Percentiles rank a stretch among this genome's conserved stretches.
These are phyloP conservation scores for Trachymyrmex cornetzi DNA, from an alignment of 1,140 invertebrate genomes.

Conservation along the genomic window DNA sequence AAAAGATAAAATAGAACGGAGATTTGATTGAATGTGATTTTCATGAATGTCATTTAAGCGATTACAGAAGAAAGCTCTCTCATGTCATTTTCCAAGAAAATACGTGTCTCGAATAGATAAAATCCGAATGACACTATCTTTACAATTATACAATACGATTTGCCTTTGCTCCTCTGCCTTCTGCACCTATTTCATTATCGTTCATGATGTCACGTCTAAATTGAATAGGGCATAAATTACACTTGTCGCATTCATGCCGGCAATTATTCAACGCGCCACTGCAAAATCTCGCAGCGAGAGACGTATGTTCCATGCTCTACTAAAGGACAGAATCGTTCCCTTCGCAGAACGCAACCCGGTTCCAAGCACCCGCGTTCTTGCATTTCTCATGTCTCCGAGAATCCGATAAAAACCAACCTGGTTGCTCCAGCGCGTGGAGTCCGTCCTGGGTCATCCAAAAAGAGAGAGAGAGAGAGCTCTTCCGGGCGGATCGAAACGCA, in stretches of 20 bases:
- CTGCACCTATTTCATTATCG: not conserved
- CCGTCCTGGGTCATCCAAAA: constrained; percentile 54
- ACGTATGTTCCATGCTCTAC: not conserved
- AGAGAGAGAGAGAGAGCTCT: constrained; percentile 9
- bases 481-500: constrained; percentile 42
- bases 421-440: constrained; percentile 28
- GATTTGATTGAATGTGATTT: not conserved
- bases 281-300: not conserved
- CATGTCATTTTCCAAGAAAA: not conserved
- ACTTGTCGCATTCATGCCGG: constrained; percentile 35
- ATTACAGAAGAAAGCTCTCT: not conserved
- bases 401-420: constrained; percentile 56
- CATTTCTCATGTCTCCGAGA: not conserved
- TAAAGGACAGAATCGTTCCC: constrained; percentile 5
- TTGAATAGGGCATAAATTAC: constrained; percentile 40
- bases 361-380: not conserved
- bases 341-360: not conserved
- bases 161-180: not conserved
- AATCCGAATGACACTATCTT: not conserved
- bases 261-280: constrained; percentile 24
- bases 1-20: not conserved
- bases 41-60: not conserved
- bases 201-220: constrained; percentile 28
- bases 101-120: not conserved
- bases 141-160: not conserved